phyloP scores from a whole-genome alignment of 2,797 vertebrate genomes.

The Furcifer pardalis region DNA sequence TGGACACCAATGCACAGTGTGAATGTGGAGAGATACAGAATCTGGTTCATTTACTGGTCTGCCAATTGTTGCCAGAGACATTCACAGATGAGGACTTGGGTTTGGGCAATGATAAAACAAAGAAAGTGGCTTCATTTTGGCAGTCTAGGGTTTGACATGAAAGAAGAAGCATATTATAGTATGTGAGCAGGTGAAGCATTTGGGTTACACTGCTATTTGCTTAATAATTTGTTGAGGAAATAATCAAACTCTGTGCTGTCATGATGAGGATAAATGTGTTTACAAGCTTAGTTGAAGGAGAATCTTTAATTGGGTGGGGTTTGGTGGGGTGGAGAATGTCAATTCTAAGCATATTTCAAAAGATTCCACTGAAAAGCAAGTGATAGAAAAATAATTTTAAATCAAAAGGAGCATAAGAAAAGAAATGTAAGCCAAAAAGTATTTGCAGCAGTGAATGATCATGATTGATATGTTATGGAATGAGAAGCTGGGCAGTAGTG shows the following conservation, averaged over 20 bases:
- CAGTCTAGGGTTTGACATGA: background rate
- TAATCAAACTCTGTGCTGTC: conserved; percentile 21
- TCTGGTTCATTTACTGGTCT: no score
- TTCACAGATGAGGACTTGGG: no score
- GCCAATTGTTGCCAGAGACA: no score
- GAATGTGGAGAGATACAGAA: no score
- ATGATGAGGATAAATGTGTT: conserved; percentile 19
- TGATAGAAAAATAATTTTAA: background rate
- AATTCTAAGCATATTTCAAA: conserved; percentile 13
- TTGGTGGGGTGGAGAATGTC: background rate
- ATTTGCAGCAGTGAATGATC: background rate
- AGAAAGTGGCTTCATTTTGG: no score
- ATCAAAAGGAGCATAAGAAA: background rate
- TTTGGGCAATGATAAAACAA: no score
- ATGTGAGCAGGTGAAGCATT: background rate
- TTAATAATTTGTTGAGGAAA: conserved; percentile 18
- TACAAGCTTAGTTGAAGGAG: background rate
- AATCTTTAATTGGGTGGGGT: background rate
- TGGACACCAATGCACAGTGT: no score
- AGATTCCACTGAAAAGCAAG: background rate
- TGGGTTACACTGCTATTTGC: background rate
- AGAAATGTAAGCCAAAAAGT: background rate
- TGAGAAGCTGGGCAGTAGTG: background rate
- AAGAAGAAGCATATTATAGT: background rate
- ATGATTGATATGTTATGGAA: background rate